A percentile compares a stretch with the other conserved stretches of the same genome.
Evolutionary conservation across 2,888 invertebrate genomes (phyloP).

Genomic region (Ornithoptera priamus): DNA sequence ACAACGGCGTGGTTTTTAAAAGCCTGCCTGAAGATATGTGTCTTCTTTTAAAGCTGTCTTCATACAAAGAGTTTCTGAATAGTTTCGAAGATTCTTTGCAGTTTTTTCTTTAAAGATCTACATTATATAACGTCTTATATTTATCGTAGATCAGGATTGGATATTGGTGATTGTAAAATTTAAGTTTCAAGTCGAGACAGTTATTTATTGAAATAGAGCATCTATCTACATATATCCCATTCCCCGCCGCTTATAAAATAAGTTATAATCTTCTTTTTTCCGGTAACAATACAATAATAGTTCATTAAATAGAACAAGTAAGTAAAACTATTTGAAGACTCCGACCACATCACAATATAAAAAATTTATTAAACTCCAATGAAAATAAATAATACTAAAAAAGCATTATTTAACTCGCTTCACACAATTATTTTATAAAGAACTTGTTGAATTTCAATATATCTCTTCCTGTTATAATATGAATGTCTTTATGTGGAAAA

Average conservation of each 20-base stretch:
- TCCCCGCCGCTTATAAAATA: no score
- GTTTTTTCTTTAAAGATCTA: background rate
- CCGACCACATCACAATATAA: no score
- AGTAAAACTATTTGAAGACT: no score
- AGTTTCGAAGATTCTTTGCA: background rate
- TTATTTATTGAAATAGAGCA: no score
- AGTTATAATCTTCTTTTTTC: no score
- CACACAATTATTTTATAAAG: background rate
- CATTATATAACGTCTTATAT: background rate
- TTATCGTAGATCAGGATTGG: background rate
- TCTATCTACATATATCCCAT: no score
- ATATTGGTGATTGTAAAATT: background rate
- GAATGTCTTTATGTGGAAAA: background rate
- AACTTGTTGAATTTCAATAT: background rate
- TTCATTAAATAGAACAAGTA: no score
- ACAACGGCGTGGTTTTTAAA: constrained; percentile 8
- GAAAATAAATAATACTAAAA: background rate
- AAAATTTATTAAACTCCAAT: no score
- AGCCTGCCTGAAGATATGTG: constrained; percentile 16
- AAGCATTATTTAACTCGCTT: background rate
- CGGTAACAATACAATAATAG: no score
- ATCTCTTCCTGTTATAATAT: background rate
- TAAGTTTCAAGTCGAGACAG: background rate
- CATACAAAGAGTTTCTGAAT: background rate
- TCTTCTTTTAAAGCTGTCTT: constrained; percentile 5